A percentile compares a stretch with the other conserved stretches of the same genome.
These are phyloP conservation scores for Chinchilla lanigera DNA, from an alignment of 2,113 vertebrate genomes.

Conservation along the genomic window DNA sequence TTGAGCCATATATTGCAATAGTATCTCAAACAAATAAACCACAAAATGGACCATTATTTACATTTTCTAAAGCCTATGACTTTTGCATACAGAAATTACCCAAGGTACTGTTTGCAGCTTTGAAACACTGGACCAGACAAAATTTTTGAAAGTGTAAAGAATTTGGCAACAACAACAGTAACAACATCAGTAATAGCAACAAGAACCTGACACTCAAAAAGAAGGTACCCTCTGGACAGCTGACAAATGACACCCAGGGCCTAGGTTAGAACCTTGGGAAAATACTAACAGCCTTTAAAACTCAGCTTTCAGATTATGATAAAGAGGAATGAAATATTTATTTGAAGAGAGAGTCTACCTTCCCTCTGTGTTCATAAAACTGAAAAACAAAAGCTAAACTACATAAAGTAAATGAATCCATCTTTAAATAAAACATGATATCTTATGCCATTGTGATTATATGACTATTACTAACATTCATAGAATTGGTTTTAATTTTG, in stretches of 20 bases:
- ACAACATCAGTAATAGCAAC: too few species aligned
- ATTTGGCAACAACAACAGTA: too few species aligned
- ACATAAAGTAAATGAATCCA: not conserved
- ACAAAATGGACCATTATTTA: not conserved
- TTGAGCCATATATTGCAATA: not conserved
- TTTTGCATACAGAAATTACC: not conserved
- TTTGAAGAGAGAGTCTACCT: slow-evolving; percentile 14
- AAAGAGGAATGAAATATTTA: not conserved
- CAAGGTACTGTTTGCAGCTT: not conserved
- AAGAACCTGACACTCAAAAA: not conserved
- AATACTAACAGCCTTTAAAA: not conserved
- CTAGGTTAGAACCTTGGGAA: not conserved
- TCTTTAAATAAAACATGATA: not conserved
- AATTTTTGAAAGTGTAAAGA: not conserved
- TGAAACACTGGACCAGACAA: not conserved
- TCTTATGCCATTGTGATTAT: not conserved
- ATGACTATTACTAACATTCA: not conserved
- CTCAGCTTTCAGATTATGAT: not conserved
- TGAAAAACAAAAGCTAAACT: not conserved
- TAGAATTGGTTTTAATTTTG: not conserved
- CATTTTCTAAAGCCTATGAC: not conserved
- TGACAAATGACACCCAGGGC: not conserved
- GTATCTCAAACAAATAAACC: slow-evolving; percentile 12
- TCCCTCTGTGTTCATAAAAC: not conserved
- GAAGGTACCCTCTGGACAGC: not conserved